Conservation (phyloP, 2,888 invertebrate genomes). For the Tenodera sinensis region DNA sequence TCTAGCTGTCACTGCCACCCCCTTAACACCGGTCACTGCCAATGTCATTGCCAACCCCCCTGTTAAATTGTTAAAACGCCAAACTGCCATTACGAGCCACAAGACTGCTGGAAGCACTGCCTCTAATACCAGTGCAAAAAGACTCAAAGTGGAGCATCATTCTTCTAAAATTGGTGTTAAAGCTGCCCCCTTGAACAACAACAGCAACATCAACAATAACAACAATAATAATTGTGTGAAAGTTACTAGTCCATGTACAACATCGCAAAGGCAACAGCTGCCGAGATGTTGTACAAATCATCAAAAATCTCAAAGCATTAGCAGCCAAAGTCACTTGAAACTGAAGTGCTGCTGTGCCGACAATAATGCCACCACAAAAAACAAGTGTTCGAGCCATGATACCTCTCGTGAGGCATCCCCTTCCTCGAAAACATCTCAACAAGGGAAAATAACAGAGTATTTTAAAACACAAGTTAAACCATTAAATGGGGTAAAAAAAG, state of each 20-base stretch:
- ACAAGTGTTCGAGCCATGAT: slow-evolving; percentile 24
- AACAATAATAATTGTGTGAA: slow-evolving; percentile 8
- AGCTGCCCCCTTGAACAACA: background rate
- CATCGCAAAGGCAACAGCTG: slow-evolving; percentile 22
- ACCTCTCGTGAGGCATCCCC: background rate
- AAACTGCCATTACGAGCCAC: slow-evolving; percentile 22
- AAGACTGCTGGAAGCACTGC: slow-evolving; percentile 20
- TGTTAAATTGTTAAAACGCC: slow-evolving; percentile 19
- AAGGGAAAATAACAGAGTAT: slow-evolving; percentile 81
- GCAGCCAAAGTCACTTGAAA: background rate
- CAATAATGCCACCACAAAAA: slow-evolving; percentile 26
- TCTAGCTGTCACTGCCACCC: slow-evolving; percentile 43
- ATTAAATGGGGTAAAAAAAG: slow-evolving; percentile 39
- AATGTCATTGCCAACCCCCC: slow-evolving; percentile 18
- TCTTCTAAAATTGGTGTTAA: background rate
- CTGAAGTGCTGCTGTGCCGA: background rate
- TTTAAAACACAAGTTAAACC: slow-evolving; percentile 82
- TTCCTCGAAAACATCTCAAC: slow-evolving; percentile 39
- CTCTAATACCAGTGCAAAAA: slow-evolving; percentile 42
- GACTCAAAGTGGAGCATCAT: slow-evolving; percentile 37
- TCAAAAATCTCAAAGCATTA: slow-evolving; percentile 35
- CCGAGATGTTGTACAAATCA: slow-evolving; percentile 33
- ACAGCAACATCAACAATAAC: background rate
- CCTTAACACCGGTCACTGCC: slow-evolving; percentile 23
- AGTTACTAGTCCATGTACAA: slow-evolving; percentile 16